Percentiles rank a stretch among this genome's conserved stretches.
Evolutionary conservation across 2,797 vertebrate genomes (phyloP).

Genomic region (Danionella dracula): DNA sequence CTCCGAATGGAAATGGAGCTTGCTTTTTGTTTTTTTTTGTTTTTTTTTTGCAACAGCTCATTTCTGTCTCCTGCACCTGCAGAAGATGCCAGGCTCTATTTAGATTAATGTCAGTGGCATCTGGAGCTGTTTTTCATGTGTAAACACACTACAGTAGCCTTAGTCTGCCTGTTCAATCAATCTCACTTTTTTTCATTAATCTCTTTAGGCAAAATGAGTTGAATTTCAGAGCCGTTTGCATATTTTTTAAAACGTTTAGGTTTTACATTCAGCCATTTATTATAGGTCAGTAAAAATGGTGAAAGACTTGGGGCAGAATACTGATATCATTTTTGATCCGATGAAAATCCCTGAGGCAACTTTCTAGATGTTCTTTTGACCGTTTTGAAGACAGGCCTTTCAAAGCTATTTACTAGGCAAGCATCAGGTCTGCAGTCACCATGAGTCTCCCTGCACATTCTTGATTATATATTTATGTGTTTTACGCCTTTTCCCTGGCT

Average conservation of each 20-base stretch:
- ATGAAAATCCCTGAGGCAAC: constrained; percentile 37
- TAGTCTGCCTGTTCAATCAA: constrained; percentile 11
- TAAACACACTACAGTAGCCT: neutral
- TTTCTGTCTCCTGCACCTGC: constrained; percentile 50
- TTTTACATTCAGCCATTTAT: too few relatives aligned
- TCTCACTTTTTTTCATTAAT: constrained; percentile 25
- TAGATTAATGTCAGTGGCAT: constrained; percentile 57
- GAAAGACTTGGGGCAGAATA: too few relatives aligned
- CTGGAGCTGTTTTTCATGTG: constrained; percentile 38
- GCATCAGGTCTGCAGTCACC: constrained; percentile 20
- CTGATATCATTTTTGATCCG: constrained; percentile 35
- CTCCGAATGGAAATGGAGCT: constrained; percentile 37
- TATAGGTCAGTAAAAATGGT: too few relatives aligned
- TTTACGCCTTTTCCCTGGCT: constrained; percentile 37
- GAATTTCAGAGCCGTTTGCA: neutral
- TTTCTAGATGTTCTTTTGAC: constrained; percentile 42
- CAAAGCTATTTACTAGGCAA: constrained; percentile 48
- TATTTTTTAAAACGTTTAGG: constrained; percentile 16
- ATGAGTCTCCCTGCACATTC: neutral
- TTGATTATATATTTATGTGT: constrained; percentile 47
- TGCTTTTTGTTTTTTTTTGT: too few relatives aligned
- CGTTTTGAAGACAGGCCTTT: constrained; percentile 43
- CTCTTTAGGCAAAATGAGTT: neutral
- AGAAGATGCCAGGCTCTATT: constrained; percentile 57
- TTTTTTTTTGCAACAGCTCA: constrained; percentile 35